Evolutionary conservation across 2,888 invertebrate species (phyloP).

Genomic region (Archips crataeganus): DNA sequence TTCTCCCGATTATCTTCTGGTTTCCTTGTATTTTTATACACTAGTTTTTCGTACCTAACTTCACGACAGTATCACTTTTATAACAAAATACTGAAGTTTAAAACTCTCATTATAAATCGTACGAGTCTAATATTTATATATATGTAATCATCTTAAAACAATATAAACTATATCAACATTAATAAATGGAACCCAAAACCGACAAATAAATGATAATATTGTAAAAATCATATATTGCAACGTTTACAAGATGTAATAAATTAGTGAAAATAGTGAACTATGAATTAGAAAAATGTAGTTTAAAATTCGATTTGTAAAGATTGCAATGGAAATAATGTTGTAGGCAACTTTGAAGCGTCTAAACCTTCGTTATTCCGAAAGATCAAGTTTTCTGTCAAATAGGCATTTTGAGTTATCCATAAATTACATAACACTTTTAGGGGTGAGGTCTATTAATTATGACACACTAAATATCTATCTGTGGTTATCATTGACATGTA

Average conservation of each 20-base stretch:
- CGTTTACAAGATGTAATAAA: conserved; percentile 44
- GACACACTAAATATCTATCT: no score
- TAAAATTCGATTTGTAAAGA: conserved; percentile 35
- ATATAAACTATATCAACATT: conserved; percentile 47
- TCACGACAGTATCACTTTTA: background rate
- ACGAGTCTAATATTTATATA: conserved; percentile 37
- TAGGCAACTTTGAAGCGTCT: conserved; percentile 17
- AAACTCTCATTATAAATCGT: conserved; percentile 38
- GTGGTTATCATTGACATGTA: no score
- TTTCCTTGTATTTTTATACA: background rate
- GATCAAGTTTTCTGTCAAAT: background rate
- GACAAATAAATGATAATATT: conserved; percentile 30
- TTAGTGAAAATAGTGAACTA: background rate
- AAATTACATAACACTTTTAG: no score
- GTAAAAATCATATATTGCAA: conserved; percentile 46
- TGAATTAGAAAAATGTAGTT: background rate
- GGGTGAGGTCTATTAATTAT: no score
- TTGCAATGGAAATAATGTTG: conserved; percentile 44
- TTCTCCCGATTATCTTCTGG: background rate
- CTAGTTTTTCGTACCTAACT: background rate
- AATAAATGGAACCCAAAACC: conserved; percentile 39
- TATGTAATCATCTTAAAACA: conserved; percentile 45
- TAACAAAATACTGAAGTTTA: background rate
- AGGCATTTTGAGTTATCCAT: no score
- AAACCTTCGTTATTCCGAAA: background rate